phyloP scores from a whole-genome alignment of 1,140 invertebrate species.

The Tachypleus tridentatus region DNA sequence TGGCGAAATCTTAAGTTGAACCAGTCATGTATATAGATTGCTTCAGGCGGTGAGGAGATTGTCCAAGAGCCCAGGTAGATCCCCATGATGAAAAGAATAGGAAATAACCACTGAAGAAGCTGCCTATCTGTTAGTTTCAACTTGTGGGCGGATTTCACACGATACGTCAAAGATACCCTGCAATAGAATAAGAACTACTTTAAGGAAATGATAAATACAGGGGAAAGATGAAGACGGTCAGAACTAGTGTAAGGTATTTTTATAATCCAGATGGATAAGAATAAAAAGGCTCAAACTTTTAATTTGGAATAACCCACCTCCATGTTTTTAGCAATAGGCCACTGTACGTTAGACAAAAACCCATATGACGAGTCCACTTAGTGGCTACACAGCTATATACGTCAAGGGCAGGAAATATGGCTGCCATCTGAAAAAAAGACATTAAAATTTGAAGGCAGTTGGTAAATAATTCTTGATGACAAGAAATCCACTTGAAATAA shows the following conservation, averaged over 20 bases:
- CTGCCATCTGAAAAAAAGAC: slow-evolving; percentile 57
- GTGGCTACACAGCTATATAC: slow-evolving; percentile 69
- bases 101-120: slow-evolving; percentile 78
- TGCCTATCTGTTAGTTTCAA: slow-evolving; percentile 83
- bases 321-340: slow-evolving; percentile 85
- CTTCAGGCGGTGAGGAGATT: slow-evolving; percentile 57
- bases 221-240: too few species aligned
- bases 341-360: slow-evolving; percentile 82
- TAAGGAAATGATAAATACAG: too few species aligned
- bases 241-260: too few species aligned
- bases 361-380: slow-evolving; percentile 80
- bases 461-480: too few species aligned
- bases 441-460: slow-evolving; percentile 5
- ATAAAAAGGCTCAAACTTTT: too few species aligned
- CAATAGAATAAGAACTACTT: slow-evolving; percentile 23
- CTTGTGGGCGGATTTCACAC: slow-evolving; percentile 86
- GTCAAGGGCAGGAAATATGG: slow-evolving; percentile 72
- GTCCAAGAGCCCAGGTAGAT: slow-evolving; percentile 84
- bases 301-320: slow-evolving; percentile 44
- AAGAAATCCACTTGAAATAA: too few species aligned
- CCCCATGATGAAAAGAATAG: slow-evolving; percentile 71
- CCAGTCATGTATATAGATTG: slow-evolving; percentile 59
- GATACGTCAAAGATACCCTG: slow-evolving; percentile 82
- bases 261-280: too few species aligned
- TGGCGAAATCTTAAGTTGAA: slow-evolving; percentile 67